phyloP scores from a whole-genome alignment of 2,888 invertebrate genomes.

The Poecilus cupreus region DNA sequence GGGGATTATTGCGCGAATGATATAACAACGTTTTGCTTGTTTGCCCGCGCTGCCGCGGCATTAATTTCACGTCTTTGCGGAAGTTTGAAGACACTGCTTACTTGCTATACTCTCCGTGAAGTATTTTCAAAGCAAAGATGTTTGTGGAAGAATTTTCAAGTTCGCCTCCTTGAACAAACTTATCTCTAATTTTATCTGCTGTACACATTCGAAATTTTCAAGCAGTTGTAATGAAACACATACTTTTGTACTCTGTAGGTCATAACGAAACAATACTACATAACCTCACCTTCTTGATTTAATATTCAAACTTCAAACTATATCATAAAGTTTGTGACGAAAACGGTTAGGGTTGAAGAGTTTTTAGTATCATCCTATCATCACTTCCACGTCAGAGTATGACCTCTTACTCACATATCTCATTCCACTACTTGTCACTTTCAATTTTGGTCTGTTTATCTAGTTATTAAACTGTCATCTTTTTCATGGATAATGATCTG shows the following conservation, averaged over 20 bases:
- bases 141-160: constrained; percentile 39
- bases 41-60: constrained; percentile 49
- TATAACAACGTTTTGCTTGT: constrained; percentile 51
- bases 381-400: too few species aligned
- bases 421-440: too few species aligned
- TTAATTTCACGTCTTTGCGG: constrained; percentile 52
- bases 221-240: constrained; percentile 1
- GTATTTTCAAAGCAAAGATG: constrained; percentile 32
- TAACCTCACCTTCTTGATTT: too few species aligned
- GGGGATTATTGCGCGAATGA: constrained; percentile 53
- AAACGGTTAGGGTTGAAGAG: too few species aligned
- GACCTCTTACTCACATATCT: too few species aligned
- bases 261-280: too few species aligned
- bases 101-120: neutral
- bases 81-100: neutral
- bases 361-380: too few species aligned
- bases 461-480: too few species aligned
- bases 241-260: constrained; percentile 7
- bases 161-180: constrained; percentile 36
- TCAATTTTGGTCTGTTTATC: too few species aligned
- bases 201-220: neutral
- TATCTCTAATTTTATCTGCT: constrained; percentile 26
- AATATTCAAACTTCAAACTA: too few species aligned
- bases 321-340: too few species aligned
- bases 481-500: too few species aligned